phyloP scores from a whole-genome alignment of 2,888 invertebrate species.

The Drosophila planitibia region DNA sequence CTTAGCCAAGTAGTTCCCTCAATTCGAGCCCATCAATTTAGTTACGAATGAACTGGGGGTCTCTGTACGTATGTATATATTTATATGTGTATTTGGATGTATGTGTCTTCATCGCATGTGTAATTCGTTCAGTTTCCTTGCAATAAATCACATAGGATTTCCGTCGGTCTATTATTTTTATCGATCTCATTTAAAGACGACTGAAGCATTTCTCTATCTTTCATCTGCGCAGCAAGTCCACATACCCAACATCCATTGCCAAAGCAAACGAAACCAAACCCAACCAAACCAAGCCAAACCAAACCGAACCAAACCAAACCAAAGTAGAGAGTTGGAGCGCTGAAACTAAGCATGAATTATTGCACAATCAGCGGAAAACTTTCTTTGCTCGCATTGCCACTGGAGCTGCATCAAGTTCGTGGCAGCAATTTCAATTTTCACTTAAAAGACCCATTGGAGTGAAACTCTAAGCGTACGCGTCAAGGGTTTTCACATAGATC shows the following conservation, averaged over 20 bases:
- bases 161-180: constrained; percentile 73
- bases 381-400: constrained; percentile 53
- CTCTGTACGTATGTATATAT: not conserved
- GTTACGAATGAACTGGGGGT: constrained; percentile 32
- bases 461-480: constrained; percentile 13
- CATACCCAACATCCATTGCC: constrained; percentile 21
- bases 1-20: constrained; percentile 55
- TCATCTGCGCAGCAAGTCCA: constrained; percentile 55
- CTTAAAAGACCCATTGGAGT: constrained; percentile 22
- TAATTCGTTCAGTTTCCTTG: constrained; percentile 66
- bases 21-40: constrained; percentile 62
- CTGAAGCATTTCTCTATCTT: constrained; percentile 68
- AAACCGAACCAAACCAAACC: not conserved
- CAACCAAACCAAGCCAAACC: not conserved
- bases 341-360: constrained; percentile 78
- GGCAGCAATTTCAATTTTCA: constrained; percentile 61
- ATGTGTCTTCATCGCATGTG: constrained; percentile 53
- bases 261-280: constrained; percentile 9
- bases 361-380: constrained; percentile 77
- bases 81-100: constrained; percentile 15
- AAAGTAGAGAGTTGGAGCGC: constrained; percentile 45
- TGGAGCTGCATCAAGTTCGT: constrained; percentile 54
- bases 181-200: constrained; percentile 74
- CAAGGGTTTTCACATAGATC: constrained; percentile 34
- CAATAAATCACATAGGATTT: constrained; percentile 83